phyloP scores from a whole-genome alignment of 2,888 invertebrate species.

The Drosophila maculinotata region DNA sequence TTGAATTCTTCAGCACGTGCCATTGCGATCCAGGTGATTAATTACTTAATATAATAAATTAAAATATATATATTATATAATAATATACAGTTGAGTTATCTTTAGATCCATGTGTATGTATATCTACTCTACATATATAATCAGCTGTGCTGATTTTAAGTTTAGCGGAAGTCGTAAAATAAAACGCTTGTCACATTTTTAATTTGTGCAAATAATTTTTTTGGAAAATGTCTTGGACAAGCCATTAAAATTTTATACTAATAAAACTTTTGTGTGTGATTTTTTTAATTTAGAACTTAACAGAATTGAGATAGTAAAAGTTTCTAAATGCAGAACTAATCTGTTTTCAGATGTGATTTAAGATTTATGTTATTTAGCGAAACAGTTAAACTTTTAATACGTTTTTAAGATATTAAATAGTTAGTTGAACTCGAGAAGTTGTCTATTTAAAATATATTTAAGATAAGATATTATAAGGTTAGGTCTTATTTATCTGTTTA shows the following conservation, averaged over 20 bases:
- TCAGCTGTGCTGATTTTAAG: background rate
- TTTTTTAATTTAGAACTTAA: background rate
- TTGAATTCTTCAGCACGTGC: constrained; percentile 84
- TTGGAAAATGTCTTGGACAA: constrained; percentile 4
- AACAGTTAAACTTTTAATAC: too few species aligned
- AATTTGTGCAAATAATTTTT: constrained; percentile 34
- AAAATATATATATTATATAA: background rate
- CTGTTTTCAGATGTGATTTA: too few species aligned
- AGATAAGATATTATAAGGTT: too few species aligned
- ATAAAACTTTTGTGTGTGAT: constrained; percentile 1
- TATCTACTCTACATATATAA: too few species aligned
- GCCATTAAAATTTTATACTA: background rate
- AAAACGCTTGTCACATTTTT: constrained; percentile 37
- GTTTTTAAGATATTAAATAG: too few species aligned
- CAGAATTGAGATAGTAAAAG: too few species aligned
- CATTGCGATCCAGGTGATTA: constrained; percentile 84
- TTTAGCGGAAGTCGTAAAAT: constrained; percentile 41
- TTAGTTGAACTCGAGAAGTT: too few species aligned
- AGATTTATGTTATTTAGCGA: too few species aligned
- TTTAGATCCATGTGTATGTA: background rate
- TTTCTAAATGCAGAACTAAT: too few species aligned
- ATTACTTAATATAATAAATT: background rate
- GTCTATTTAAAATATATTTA: too few species aligned
- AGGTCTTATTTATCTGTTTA: too few species aligned
- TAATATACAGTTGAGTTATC: background rate